Conservation (phyloP, 2,797 vertebrate species). For the Ctenosaura bakeri region DNA sequence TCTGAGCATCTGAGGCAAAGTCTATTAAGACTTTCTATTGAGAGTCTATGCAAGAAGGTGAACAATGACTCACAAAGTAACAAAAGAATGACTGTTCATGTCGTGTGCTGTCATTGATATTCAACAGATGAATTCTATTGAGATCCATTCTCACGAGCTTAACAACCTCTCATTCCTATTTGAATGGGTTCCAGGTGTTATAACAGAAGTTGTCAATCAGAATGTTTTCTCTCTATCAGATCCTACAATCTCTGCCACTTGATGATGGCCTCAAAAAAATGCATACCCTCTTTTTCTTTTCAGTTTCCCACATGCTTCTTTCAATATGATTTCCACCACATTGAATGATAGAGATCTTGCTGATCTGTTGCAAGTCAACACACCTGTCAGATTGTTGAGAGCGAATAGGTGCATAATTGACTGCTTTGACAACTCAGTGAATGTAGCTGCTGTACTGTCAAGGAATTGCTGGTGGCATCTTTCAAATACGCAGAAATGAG, state of each 20-base stretch:
- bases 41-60: not conserved
- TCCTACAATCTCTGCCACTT: conserved; percentile 16
- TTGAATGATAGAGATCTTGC: conserved; percentile 7
- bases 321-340: conserved; percentile 2
- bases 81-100: not conserved
- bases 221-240: conserved; percentile 58
- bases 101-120: not conserved
- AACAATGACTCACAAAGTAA: not conserved
- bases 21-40: not conserved
- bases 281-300: conserved; percentile 7
- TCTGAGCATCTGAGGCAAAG: not conserved
- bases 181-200: conserved; percentile 58
- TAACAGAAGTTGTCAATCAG: conserved; percentile 58
- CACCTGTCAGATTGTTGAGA: conserved; percentile 11
- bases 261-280: conserved; percentile 40
- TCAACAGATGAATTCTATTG: not conserved
- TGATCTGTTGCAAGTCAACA: conserved; percentile 29
- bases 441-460: not conserved
- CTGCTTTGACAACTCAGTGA: conserved; percentile 23
- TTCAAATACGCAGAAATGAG: conserved; percentile 4
- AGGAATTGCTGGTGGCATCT: not conserved
- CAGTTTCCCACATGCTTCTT: conserved; percentile 45
- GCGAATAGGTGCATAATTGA: not conserved
- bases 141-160: not conserved
- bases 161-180: conserved; percentile 9